These are phyloP conservation scores for Eucidaris tribuloides DNA, from an alignment of 35 echinoderm and acorn worm species.

Conservation along the genomic window DNA sequence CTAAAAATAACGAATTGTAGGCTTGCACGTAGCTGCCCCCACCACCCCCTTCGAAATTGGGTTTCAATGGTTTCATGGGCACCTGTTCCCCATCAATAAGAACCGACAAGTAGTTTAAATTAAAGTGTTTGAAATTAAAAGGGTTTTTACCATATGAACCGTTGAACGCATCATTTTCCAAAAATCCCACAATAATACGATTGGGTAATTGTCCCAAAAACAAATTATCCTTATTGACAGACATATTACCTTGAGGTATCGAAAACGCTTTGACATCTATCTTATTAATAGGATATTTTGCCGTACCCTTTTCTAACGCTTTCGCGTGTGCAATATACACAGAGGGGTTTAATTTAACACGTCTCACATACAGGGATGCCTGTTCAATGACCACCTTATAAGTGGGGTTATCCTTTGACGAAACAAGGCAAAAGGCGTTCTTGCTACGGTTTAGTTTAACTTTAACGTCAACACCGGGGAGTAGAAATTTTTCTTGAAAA, in stretches of 20 bases:
- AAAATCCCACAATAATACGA: conserved; percentile 14
- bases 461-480: conserved; percentile 43
- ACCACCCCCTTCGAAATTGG: conserved; percentile 28
- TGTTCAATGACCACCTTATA: conserved; percentile 37
- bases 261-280: conserved; percentile 51
- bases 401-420: neutral
- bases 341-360: conserved; percentile 57
- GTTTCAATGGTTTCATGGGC: conserved; percentile 39
- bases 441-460: conserved; percentile 54
- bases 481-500: conserved; percentile 47
- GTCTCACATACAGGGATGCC: conserved; percentile 44
- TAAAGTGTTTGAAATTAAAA: conserved; percentile 53
- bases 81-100: conserved; percentile 42
- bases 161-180: conserved; percentile 26
- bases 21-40: conserved; percentile 16
- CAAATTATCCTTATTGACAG: conserved; percentile 37
- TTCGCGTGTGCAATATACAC: conserved; percentile 25
- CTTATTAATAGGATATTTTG: conserved; percentile 8
- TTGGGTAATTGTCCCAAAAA: conserved; percentile 43
- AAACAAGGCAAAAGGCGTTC: conserved; percentile 54
- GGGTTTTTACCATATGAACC: conserved; percentile 32
- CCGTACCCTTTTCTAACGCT: neutral
- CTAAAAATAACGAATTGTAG: conserved; percentile 55
- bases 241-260: conserved; percentile 35
- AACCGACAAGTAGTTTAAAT: conserved; percentile 34